Percentiles rank a stretch among this genome's conserved stretches.
Conservation (phyloP, 2,797 vertebrate species). For the Falco concolor region DNA sequence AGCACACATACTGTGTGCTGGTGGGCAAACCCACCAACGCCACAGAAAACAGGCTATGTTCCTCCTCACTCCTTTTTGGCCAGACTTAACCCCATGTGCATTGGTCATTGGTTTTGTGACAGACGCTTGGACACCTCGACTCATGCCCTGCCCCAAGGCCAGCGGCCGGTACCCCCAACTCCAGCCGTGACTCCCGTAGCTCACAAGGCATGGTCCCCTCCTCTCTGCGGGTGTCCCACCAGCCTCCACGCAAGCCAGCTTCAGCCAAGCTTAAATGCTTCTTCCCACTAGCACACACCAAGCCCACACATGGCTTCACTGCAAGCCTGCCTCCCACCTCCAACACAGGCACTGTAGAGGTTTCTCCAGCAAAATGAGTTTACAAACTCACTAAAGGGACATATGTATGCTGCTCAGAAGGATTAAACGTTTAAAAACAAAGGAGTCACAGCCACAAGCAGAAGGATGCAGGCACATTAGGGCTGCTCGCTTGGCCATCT, state of each 20-base stretch:
- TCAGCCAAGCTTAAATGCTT: not conserved
- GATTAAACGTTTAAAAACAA: not conserved
- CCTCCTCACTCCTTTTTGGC: not conserved
- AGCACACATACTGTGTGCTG: not conserved
- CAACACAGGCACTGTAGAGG: accelerated
- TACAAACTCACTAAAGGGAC: not conserved
- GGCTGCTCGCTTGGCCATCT: not conserved
- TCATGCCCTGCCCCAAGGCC: not conserved
- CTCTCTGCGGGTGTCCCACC: not conserved
- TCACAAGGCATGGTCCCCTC: accelerated
- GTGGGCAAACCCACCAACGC: accelerated
- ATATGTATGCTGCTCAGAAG: not conserved
- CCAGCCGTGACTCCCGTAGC: not conserved
- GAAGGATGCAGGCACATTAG: not conserved
- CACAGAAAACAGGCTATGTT: not conserved
- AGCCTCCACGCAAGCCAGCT: not conserved
- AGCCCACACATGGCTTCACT: not conserved
- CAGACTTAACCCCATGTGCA: not conserved
- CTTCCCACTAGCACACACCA: not conserved
- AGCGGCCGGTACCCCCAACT: not conserved
- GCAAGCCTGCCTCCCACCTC: not conserved
- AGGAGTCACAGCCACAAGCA: not conserved
- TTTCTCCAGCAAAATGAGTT: not conserved
- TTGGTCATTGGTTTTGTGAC: not conserved
- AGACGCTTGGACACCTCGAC: not conserved